A percentile compares a stretch with the other conserved stretches of the same genome.
Evolutionary conservation across 1,140 invertebrate genomes (phyloP).

Genomic region (Papilio machaon): DNA sequence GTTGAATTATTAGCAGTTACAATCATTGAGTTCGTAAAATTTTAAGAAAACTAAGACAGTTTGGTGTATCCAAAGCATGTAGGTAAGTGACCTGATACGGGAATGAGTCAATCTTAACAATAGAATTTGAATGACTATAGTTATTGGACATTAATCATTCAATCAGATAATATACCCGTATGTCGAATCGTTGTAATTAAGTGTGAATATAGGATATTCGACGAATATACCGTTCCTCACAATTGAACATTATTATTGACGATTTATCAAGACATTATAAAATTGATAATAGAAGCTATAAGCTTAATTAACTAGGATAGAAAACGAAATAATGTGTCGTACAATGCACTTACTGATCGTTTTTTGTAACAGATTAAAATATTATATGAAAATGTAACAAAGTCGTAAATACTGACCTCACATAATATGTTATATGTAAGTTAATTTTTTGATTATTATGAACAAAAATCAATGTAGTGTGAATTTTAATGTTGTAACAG

Average conservation of each 20-base stretch:
- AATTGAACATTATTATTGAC: conserved; percentile 21
- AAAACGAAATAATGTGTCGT: too few species aligned
- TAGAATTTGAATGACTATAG: neutral
- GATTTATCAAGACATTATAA: neutral
- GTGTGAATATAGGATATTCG: neutral
- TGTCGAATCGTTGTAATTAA: conserved; percentile 10
- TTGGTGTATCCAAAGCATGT: neutral
- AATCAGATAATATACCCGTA: conserved; percentile 31
- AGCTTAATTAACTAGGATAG: neutral
- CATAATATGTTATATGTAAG: too few species aligned
- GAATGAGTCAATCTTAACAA: neutral
- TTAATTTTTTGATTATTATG: neutral
- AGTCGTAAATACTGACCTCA: too few species aligned
- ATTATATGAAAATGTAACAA: conserved; percentile 30
- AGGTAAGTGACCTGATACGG: neutral
- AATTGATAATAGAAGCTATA: neutral
- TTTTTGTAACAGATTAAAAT: neutral
- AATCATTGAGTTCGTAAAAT: neutral
- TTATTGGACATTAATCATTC: conserved; percentile 1
- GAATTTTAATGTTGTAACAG: neutral
- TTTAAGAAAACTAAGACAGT: neutral
- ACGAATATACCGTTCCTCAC: neutral
- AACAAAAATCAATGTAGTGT: neutral
- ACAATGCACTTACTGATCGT: too few species aligned
- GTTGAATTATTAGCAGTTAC: too few species aligned